phyloP scores from a whole-genome alignment of 2,888 invertebrate species.

The Cyrtodaria siliqua region DNA sequence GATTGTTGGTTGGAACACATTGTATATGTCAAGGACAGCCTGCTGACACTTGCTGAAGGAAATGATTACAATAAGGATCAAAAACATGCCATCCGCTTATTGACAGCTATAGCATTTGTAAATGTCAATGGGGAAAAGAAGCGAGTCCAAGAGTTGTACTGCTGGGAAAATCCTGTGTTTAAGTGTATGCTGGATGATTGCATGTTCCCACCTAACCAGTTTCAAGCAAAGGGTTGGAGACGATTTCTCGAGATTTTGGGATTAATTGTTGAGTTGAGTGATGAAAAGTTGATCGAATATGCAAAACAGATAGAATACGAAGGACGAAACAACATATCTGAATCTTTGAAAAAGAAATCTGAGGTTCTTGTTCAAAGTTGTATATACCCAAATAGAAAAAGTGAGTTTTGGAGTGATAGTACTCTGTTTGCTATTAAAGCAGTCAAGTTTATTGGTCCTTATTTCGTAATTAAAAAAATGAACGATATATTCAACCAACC shows the following conservation, averaged over 20 bases:
- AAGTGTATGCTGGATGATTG: too few relatives aligned
- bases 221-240: slow-evolving; percentile 13
- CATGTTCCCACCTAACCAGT: too few relatives aligned
- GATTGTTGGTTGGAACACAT: too few relatives aligned
- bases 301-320: slow-evolving; percentile 3
- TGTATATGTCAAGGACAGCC: too few relatives aligned
- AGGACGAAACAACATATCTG: not conserved
- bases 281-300: slow-evolving; percentile 14
- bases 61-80: too few relatives aligned
- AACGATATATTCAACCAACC: slow-evolving; percentile 12
- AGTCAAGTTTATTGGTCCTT: slow-evolving; percentile 33
- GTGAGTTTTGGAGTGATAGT: too few relatives aligned
- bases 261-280: slow-evolving; percentile 21
- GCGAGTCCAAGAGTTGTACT: not conserved
- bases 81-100: not conserved
- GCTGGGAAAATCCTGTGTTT: not conserved
- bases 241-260: slow-evolving; percentile 20
- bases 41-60: too few relatives aligned
- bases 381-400: too few relatives aligned
- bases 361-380: not conserved
- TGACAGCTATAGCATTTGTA: not conserved
- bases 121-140: not conserved
- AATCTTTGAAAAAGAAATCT: not conserved
- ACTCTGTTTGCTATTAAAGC: slow-evolving; percentile 6
- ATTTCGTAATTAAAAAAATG: slow-evolving; percentile 1